A percentile compares a stretch with the other conserved stretches of the same genome.
Evolutionary conservation across 2,888 invertebrate species (phyloP).

Genomic region (Brachylomia viminalis): DNA sequence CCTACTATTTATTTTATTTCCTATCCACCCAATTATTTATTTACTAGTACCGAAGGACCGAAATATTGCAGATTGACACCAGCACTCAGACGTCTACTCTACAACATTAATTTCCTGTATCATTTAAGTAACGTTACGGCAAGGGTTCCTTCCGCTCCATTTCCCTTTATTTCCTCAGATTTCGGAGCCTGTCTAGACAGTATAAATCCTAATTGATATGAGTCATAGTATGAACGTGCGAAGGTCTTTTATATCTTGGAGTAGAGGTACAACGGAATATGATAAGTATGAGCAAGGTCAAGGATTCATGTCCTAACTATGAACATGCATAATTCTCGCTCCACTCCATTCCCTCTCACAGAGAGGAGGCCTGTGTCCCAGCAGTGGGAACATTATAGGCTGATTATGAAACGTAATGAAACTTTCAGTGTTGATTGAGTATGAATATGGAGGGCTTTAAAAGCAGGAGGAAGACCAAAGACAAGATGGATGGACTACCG

Average conservation of each 20-base stretch:
- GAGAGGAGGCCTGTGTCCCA: too few species aligned
- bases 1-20: not conserved
- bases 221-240: slow-evolving; percentile 9
- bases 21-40: not conserved
- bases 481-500: not conserved
- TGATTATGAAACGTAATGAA: not conserved
- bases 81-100: slow-evolving; percentile 48
- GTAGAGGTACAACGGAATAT: slow-evolving; percentile 27
- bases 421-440: not conserved
- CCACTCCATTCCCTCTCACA: too few species aligned
- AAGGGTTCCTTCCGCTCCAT: slow-evolving; percentile 28
- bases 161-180: slow-evolving; percentile 27
- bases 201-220: slow-evolving; percentile 41
- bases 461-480: not conserved
- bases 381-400: too few species aligned
- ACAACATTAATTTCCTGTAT: slow-evolving; percentile 47
- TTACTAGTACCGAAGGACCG: not conserved
- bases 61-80: not conserved
- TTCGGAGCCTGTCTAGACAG: slow-evolving; percentile 45
- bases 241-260: not conserved
- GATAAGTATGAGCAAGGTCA: slow-evolving; percentile 29
- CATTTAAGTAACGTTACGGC: slow-evolving; percentile 14
- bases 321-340: not conserved
- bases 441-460: too few species aligned
- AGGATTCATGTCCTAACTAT: not conserved